Evolutionary conservation across 2,888 invertebrate species (phyloP).

Genomic region (Andrena dorsata): DNA sequence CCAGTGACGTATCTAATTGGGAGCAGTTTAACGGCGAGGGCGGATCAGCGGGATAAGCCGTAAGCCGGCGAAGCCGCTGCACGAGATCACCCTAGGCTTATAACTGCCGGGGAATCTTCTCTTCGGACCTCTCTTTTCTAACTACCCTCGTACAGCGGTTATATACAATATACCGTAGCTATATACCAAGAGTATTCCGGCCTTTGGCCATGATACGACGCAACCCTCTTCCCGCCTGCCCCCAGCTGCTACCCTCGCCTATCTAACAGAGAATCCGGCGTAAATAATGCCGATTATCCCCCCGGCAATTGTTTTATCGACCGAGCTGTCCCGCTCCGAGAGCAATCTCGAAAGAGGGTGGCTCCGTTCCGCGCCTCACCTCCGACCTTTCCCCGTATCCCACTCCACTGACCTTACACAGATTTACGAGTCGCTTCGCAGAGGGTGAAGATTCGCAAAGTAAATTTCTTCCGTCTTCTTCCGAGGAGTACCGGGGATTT

Average conservation of each 20-base stretch:
- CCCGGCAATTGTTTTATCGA: constrained; percentile 85
- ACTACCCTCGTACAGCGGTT: constrained; percentile 29
- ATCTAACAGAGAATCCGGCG: constrained; percentile 83
- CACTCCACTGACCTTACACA: constrained; percentile 63
- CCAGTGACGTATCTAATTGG: constrained; percentile 85
- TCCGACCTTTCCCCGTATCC: constrained; percentile 48
- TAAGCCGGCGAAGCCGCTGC: constrained; percentile 79
- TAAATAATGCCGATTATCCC: constrained; percentile 85
- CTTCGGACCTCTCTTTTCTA: constrained; percentile 65
- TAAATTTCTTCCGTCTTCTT: constrained; percentile 58
- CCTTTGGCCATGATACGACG: constrained; percentile 47
- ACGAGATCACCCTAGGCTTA: constrained; percentile 83
- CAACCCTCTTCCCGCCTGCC: constrained; percentile 41
- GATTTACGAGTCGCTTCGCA: constrained; percentile 70
- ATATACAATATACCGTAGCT: neutral
- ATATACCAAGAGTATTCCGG: constrained; percentile 35
- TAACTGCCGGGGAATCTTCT: constrained; percentile 77
- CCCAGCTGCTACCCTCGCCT: constrained; percentile 68
- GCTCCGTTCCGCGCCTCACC: constrained; percentile 53
- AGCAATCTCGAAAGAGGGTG: constrained; percentile 68
- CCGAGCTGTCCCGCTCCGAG: constrained; percentile 69
- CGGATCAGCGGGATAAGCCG: constrained; percentile 78
- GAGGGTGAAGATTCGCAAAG: constrained; percentile 66
- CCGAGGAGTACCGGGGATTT: neutral
- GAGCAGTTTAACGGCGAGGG: constrained; percentile 81